Conservation (phyloP, 2,797 vertebrate genomes). For the Urocyon cinereoargenteus region DNA sequence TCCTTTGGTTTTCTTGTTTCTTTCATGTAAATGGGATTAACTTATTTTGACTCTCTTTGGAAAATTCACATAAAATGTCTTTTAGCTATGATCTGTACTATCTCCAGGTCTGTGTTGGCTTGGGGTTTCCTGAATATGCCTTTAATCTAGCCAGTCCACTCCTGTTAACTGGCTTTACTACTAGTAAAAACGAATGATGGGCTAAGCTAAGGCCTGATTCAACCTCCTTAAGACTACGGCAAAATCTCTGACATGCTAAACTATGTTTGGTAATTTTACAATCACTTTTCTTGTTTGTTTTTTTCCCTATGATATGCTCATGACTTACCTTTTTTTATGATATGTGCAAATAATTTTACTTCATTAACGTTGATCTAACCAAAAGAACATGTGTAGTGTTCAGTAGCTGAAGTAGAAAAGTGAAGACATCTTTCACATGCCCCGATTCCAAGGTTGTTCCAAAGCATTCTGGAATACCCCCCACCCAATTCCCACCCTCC, state of each 20-base stretch:
- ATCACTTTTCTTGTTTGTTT: neutral
- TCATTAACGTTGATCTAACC: neutral
- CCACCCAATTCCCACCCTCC: fast-evolving
- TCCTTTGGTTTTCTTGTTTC: neutral
- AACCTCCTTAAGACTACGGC: neutral
- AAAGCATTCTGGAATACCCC: no score
- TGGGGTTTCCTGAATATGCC: neutral
- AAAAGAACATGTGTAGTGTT: neutral
- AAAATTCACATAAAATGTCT: neutral
- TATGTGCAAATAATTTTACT: neutral
- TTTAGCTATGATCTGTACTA: neutral
- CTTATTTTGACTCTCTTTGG: neutral
- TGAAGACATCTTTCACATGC: no score
- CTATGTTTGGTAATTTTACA: neutral
- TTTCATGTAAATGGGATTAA: neutral
- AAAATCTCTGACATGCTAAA: neutral
- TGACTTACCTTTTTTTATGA: neutral
- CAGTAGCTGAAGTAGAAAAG: no score
- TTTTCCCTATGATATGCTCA: neutral
- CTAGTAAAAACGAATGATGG: neutral
- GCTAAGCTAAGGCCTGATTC: neutral
- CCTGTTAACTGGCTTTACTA: neutral
- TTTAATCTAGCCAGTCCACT: neutral
- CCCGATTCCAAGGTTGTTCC: no score
- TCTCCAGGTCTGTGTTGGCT: neutral